Evolutionary conservation across 2,113 vertebrate genomes (phyloP).

Genomic region (Dicrurus megarhynchus): DNA sequence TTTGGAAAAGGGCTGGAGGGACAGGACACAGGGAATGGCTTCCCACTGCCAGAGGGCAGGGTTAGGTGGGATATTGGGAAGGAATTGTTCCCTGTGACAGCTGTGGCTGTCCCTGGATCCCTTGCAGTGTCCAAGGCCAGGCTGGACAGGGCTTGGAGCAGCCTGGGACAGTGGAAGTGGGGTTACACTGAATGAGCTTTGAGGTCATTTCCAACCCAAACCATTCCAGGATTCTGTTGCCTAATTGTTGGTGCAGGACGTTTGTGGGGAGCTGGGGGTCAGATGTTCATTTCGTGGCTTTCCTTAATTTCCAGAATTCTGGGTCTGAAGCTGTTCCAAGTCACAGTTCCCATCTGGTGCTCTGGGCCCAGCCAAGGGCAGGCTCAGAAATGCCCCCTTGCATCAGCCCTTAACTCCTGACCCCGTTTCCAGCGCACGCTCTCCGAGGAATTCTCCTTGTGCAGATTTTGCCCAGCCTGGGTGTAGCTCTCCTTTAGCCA

Average conservation of each 20-base stretch:
- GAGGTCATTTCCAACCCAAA: background rate
- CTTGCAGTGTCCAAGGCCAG: background rate
- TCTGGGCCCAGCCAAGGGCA: background rate
- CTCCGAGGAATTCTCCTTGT: conserved; percentile 33
- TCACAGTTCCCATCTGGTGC: background rate
- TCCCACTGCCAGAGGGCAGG: background rate
- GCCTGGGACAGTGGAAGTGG: rapidly evolving
- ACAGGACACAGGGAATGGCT: background rate
- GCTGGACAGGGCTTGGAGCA: background rate
- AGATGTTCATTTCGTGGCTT: background rate
- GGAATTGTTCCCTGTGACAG: background rate
- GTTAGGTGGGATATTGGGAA: rapidly evolving
- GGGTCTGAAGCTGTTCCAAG: background rate
- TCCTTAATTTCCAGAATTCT: background rate
- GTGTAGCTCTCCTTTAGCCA: background rate
- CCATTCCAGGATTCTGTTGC: background rate
- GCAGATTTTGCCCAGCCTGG: conserved; percentile 3
- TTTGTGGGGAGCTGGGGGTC: background rate
- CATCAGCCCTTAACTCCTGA: conserved; percentile 21
- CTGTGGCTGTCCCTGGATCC: background rate
- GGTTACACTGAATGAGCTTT: background rate
- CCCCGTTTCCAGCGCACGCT: background rate
- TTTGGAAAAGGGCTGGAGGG: background rate
- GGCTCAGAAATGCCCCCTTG: conserved; percentile 1
- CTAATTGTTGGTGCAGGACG: background rate